Evolutionary conservation across 2,797 vertebrate genomes (phyloP).

Genomic region (Neosilurus hyrtlii): DNA sequence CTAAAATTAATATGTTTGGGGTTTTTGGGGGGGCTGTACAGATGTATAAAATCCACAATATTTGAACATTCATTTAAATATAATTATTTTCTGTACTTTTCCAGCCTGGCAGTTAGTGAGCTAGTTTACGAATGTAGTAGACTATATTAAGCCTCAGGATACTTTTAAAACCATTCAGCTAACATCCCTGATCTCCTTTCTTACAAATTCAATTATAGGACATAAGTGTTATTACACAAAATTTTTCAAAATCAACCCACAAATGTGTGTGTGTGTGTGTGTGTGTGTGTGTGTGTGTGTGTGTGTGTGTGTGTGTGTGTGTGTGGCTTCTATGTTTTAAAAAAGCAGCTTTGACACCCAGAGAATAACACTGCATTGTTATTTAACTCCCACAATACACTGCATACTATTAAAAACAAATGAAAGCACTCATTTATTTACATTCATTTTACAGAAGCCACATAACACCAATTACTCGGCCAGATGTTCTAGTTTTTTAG

Average conservation of each 20-base stretch:
- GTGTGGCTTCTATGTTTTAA: not conserved
- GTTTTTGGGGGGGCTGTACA: not conserved
- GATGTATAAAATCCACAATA: not conserved
- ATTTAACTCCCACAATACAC: conserved; percentile 14
- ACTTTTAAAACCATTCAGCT: not conserved
- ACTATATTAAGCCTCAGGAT: not conserved
- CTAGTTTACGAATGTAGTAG: not conserved
- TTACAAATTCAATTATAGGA: not conserved
- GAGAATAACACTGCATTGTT: not conserved
- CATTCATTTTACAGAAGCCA: not conserved
- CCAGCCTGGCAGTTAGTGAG: not conserved
- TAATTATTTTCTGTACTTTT: not conserved
- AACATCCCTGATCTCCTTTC: conserved; percentile 1
- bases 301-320: not conserved
- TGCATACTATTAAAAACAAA: conserved; percentile 19
- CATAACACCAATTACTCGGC: not conserved
- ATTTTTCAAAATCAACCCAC: not conserved
- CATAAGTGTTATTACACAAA: not conserved
- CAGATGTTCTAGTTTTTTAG: conserved; percentile 1
- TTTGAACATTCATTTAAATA: not conserved
- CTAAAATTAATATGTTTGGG: not conserved
- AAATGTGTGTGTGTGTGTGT: not conserved
- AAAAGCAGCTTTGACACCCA: not conserved
- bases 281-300: not conserved
- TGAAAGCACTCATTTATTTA: not conserved